Base-by-base conservation (phyloP, 2,888 invertebrate species). In the Eupeodes latifasciatus region DNA sequence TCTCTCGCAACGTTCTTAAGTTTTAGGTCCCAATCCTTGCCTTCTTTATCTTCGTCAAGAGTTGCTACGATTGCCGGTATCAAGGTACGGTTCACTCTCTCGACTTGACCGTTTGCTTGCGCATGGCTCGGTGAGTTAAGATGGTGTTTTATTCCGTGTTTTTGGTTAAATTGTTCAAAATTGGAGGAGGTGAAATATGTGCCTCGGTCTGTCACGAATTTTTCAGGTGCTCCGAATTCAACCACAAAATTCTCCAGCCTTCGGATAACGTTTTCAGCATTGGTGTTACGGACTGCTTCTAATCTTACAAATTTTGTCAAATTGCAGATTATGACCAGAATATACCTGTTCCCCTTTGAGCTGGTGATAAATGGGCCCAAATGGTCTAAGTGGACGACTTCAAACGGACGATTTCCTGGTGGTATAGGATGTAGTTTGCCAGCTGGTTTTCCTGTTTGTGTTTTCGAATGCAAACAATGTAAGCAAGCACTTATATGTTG, bases 401-500 rank as follows among this genome's bases (percentile, higher is more conserved):
- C 14, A 14, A 51, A 51, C 49, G n/a, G 49, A 51, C n/a, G 49
- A 51, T 51, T 51, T 6, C 49, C n/a, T 47, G 49, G 49, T 51
- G 49, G 49, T 51, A 51, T 51, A n/a, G 49, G 14, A 64, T 36
- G 36, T 34, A 72, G 47, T 27, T 72, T 9, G 10, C 47, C 47
- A 5, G 72, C 72, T 40, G 64, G 76, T 76, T 34, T 76, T 14
- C 62, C 64, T 14, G 62, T 76, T 49, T 34, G 64, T 34, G 64
- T 64, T 40, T 76, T 76, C 4, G 62, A 51, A 14, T 64, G 36
- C 34, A 76, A 53, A 40, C 53, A 53, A 53, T 53, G 16, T 49
- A 49, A 49, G 49, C 49, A 49, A 14, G 49, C 49, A 49, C 3
- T 49, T 49, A 49, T 49, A 49, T 49, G 14, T 49, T 49, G 49